These are phyloP conservation scores for Anisognathus igniventris DNA, from an alignment of 2,797 vertebrate species.

Conservation along the genomic window DNA sequence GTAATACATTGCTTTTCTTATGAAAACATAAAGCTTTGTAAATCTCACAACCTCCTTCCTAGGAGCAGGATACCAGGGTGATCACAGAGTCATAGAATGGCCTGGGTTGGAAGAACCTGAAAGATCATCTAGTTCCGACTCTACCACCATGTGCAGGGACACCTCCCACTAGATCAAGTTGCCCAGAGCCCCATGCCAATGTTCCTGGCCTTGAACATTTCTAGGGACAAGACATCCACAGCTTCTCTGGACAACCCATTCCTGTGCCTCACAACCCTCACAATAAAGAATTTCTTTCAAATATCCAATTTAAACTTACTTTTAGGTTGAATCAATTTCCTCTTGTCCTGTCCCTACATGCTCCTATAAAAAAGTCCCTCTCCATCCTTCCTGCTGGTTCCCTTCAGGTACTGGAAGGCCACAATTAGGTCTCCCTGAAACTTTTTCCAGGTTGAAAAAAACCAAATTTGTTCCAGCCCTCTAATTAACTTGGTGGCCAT, in stretches of 20 bases:
- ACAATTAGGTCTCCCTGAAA: background rate
- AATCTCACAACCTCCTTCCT: background rate
- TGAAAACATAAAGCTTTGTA: background rate
- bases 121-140: background rate
- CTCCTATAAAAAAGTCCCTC: background rate
- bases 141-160: accelerated
- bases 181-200: background rate
- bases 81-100: background rate
- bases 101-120: background rate
- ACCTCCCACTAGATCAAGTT: background rate
- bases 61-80: background rate
- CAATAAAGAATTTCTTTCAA: background rate
- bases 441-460: background rate
- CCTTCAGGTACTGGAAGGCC: background rate
- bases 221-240: background rate
- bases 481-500: background rate
- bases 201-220: background rate
- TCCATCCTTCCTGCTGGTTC: background rate
- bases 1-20: background rate
- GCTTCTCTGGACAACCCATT: background rate
- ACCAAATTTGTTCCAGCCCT: background rate
- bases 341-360: background rate
- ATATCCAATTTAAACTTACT: background rate
- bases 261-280: background rate
- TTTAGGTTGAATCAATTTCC: background rate